Conservation (phyloP, 2,113 vertebrate species). For the Phycodurus eques region DNA sequence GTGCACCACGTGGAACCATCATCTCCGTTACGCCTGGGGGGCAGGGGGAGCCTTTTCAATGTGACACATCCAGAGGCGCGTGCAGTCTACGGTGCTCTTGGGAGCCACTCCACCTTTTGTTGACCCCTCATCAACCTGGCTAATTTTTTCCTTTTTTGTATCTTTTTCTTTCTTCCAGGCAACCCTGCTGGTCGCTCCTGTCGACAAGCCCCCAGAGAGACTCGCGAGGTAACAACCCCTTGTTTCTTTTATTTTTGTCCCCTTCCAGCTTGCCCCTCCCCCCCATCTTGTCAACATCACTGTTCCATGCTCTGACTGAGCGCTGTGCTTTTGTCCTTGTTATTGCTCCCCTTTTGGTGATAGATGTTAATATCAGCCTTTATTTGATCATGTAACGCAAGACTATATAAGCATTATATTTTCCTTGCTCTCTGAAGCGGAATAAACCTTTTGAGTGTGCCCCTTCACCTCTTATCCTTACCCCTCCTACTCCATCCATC, state of each 20-base stretch:
- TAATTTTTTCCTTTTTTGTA: constrained; percentile 66
- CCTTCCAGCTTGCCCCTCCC: constrained; percentile 25
- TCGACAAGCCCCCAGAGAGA: constrained; percentile 83
- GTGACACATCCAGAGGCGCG: constrained; percentile 60
- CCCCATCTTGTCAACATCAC: constrained; percentile 37
- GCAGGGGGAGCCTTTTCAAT: constrained; percentile 67
- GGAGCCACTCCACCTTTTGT: constrained; percentile 55
- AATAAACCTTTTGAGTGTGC: constrained; percentile 64
- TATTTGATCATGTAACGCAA: constrained; percentile 36
- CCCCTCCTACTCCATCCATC: constrained; percentile 4
- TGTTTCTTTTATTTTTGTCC: constrained; percentile 44
- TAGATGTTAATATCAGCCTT: constrained; percentile 24
- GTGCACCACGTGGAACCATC: constrained; percentile 66
- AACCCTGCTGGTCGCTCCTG: constrained; percentile 81
- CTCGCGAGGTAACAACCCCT: constrained; percentile 82
- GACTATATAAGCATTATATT: neutral
- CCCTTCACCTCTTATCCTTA: constrained; percentile 43
- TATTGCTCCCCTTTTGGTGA: constrained; percentile 1
- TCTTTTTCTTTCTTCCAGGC: constrained; percentile 79
- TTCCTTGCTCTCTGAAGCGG: constrained; percentile 19
- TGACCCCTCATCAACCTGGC: constrained; percentile 50
- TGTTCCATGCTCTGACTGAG: constrained; percentile 52
- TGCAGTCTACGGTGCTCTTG: constrained; percentile 55
- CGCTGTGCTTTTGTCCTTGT: constrained; percentile 21
- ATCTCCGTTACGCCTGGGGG: constrained; percentile 27